Evolutionary conservation across 2,888 invertebrate species (phyloP).

Genomic region (Brachyptera putata): DNA sequence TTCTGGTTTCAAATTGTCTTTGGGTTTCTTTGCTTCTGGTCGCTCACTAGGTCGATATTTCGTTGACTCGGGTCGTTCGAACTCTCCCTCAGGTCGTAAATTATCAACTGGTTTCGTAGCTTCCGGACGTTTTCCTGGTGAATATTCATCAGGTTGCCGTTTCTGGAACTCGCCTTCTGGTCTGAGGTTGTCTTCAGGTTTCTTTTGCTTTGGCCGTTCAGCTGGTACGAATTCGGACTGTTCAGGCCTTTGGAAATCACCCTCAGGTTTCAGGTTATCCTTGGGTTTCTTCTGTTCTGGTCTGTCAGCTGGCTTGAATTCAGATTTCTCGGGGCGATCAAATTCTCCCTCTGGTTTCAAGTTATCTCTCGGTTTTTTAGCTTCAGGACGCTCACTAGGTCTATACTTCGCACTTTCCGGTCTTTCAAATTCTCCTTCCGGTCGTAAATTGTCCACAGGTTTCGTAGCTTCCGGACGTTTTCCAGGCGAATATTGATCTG

Average conservation of each 20-base stretch:
- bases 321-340: slow-evolving; percentile 27
- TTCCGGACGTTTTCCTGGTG: slow-evolving; percentile 19
- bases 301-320: slow-evolving; percentile 30
- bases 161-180: slow-evolving; percentile 36
- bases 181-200: slow-evolving; percentile 40
- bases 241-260: slow-evolving; percentile 47
- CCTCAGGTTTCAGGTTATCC: slow-evolving; percentile 53
- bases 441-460: slow-evolving; percentile 47
- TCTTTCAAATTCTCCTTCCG: slow-evolving; percentile 52
- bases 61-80: slow-evolving; percentile 38
- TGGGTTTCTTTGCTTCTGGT: slow-evolving; percentile 41
- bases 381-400: slow-evolving; percentile 47
- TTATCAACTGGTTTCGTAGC: slow-evolving; percentile 43
- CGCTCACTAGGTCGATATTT: slow-evolving; percentile 42
- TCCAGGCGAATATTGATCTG: no score
- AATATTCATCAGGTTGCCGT: not conserved
- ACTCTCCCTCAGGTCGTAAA: slow-evolving; percentile 44
- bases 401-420: slow-evolving; percentile 49
- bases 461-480: slow-evolving; percentile 34
- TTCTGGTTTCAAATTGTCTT: slow-evolving; percentile 40
- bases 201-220: slow-evolving; percentile 52
- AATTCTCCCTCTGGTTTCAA: slow-evolving; percentile 29
- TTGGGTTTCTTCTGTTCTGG: slow-evolving; percentile 35
- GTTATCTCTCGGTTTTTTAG: slow-evolving; percentile 50
- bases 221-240: slow-evolving; percentile 41